These are phyloP conservation scores for Zaprionus nigranus DNA, from an alignment of 1,140 invertebrate genomes.

Conservation along the genomic window DNA sequence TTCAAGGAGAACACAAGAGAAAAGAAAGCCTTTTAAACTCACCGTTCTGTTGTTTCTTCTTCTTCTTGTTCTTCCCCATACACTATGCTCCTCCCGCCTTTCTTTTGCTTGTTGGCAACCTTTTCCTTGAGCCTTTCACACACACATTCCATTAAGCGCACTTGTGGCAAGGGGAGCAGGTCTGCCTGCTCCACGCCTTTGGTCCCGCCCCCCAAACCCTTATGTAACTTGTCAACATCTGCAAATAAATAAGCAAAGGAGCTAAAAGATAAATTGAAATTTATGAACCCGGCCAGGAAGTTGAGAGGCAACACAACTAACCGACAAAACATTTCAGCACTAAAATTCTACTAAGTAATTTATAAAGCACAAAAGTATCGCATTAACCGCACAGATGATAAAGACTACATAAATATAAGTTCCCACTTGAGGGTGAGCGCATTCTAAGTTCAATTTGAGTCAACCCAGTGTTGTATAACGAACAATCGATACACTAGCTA, in stretches of 20 bases:
- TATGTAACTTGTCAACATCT: slow-evolving; percentile 71
- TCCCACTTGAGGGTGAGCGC: not conserved
- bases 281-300: slow-evolving; percentile 72
- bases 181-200: not conserved
- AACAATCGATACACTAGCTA: slow-evolving; percentile 1
- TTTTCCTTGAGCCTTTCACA: slow-evolving; percentile 31
- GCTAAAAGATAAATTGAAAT: slow-evolving; percentile 76
- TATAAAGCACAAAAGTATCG: slow-evolving; percentile 59
- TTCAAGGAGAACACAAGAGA: slow-evolving; percentile 2
- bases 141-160: slow-evolving; percentile 46
- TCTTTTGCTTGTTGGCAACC: slow-evolving; percentile 8
- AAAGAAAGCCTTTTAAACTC: slow-evolving; percentile 42
- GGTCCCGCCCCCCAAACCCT: slow-evolving; percentile 4
- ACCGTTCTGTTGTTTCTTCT: slow-evolving; percentile 1
- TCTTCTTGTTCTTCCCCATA: not conserved
- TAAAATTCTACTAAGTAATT: slow-evolving; percentile 74
- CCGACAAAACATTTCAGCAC: slow-evolving; percentile 59
- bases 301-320: slow-evolving; percentile 55
- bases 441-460: slow-evolving; percentile 27
- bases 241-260: slow-evolving; percentile 65
- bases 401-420: slow-evolving; percentile 37
- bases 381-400: slow-evolving; percentile 59
- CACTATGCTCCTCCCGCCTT: not conserved
- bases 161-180: not conserved
- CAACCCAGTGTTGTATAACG: not conserved